Evolutionary conservation across 2,888 invertebrate genomes (phyloP), one percentile per base, ranked within the genome.

Genomic region (Ferrisia virgata): DNA sequence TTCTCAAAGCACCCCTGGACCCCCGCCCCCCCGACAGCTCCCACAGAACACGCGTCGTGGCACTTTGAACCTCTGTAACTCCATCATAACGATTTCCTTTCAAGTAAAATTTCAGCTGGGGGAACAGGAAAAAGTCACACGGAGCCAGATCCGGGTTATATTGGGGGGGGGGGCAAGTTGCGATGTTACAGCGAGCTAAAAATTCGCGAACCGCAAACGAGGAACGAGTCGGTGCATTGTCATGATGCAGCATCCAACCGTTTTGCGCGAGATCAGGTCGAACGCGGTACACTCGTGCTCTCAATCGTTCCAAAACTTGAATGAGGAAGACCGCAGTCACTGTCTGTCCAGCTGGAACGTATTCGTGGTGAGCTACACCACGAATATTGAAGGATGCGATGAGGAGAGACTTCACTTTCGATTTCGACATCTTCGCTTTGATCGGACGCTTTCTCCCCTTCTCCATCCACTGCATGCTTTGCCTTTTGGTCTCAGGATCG

Each of bases 131-230:
- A 39, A 31, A 84, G 53, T 83, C 64, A 13, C 31, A 13, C 4
- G 81, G 81, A 18, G 81, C 80, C 4, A 85, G 3, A 58, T 84
- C 85, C 6, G 85, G 83, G 47, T 83, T 85, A 83, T 84, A 85
- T n/a, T 84, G 85, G 1, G 85, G 85, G 22, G 72, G 85, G 1
- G 85, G 83, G 5, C 72, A 47, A 40, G 78, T 78, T 84, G 85
- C 18, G 69, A 85, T 43, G 40, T 53, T 53, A 39, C 22, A 6
- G 15, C 36, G 28, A 1, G 72, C 79, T 13, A 85, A 33, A 33
- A 64, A 78, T 47, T 84, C 84, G 2, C 15, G 25, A 8, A 85
- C 78, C 4, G n/a, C 15, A 9, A 84, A 31, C 4, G 76, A 28
- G 2, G 85, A 69, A 40, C 84, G 85, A 4, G 33, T 8, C 2